These are phyloP conservation scores for Dicyrtoma fusca DNA, from an alignment of 2,888 invertebrate genomes.

Conservation along the genomic window DNA sequence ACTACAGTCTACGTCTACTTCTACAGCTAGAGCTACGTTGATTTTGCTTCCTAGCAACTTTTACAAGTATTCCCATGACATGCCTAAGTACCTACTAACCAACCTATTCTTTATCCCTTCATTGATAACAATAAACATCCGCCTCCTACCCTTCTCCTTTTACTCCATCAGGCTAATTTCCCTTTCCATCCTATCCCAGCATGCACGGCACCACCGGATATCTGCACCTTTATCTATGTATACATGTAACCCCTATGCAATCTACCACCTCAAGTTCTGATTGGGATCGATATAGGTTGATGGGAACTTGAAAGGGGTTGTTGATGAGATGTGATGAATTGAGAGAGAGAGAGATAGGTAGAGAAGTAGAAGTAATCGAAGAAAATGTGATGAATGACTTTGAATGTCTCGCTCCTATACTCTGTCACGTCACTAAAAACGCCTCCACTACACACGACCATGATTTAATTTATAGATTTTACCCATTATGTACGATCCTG, in stretches of 20 bases:
- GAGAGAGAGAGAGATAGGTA: slow-evolving; percentile 13
- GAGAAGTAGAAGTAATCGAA: slow-evolving; percentile 35
- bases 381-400: slow-evolving; percentile 43
- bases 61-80: too few relatives aligned
- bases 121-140: neutral
- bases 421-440: too few relatives aligned
- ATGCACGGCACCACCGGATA: too few relatives aligned
- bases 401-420: slow-evolving; percentile 19
- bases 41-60: too few relatives aligned
- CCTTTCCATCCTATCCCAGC: too few relatives aligned
- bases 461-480: too few relatives aligned
- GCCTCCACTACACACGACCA: too few relatives aligned
- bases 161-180: neutral
- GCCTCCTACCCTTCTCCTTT: neutral
- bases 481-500: too few relatives aligned
- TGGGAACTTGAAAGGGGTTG: slow-evolving; percentile 7
- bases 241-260: too few relatives aligned
- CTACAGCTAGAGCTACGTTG: too few relatives aligned
- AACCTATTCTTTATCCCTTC: neutral
- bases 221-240: too few relatives aligned
- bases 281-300: neutral
- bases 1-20: too few relatives aligned
- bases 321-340: slow-evolving; percentile 10
- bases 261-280: neutral
- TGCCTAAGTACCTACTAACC: neutral